These are phyloP conservation scores for Novumbra hubbsi DNA, from an alignment of 2,797 vertebrate genomes.

Conservation along the genomic window DNA sequence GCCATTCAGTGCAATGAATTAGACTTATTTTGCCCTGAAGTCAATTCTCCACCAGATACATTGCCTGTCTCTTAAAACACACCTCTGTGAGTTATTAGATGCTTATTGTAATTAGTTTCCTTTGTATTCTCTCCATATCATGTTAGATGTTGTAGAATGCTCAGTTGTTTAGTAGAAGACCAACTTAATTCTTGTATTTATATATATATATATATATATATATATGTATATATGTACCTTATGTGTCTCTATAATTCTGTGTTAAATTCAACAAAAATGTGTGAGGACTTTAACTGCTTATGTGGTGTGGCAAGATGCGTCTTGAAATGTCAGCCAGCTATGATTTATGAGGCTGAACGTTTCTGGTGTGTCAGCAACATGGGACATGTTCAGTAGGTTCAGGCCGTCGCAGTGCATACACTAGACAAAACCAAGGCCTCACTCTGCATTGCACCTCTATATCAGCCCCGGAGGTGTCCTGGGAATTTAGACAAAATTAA, in stretches of 20 bases:
- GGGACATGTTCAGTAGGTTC: slow-evolving; percentile 47
- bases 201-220: slow-evolving; percentile 31
- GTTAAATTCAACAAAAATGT: slow-evolving; percentile 55
- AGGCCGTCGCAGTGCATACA: slow-evolving; percentile 16
- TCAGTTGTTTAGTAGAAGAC: slow-evolving; percentile 48
- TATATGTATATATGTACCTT: slow-evolving; percentile 34
- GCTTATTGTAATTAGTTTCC: slow-evolving; percentile 55
- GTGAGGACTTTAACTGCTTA: slow-evolving; percentile 52
- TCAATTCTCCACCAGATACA: slow-evolving; percentile 44
- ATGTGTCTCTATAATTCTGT: slow-evolving; percentile 65
- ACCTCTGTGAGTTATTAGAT: slow-evolving; percentile 62
- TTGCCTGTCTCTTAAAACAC: slow-evolving; percentile 49
- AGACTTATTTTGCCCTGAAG: slow-evolving; percentile 41
- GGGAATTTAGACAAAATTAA: slow-evolving; percentile 86
- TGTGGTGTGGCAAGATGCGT: slow-evolving; percentile 61
- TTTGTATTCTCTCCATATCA: slow-evolving; percentile 63
- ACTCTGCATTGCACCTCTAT: slow-evolving; percentile 48
- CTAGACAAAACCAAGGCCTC: slow-evolving; percentile 7
- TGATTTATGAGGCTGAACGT: slow-evolving; percentile 67
- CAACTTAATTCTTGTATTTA: slow-evolving; percentile 42
- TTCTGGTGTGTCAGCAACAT: slow-evolving; percentile 72
- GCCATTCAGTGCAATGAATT: slow-evolving; percentile 18
- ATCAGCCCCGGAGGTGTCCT: slow-evolving; percentile 59
- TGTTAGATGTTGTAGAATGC: slow-evolving; percentile 69
- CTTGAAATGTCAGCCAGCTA: slow-evolving; percentile 63